These are phyloP conservation scores for Cremastinae sp. DNA, from an alignment of 2,888 invertebrate species.

Conservation along the genomic window DNA sequence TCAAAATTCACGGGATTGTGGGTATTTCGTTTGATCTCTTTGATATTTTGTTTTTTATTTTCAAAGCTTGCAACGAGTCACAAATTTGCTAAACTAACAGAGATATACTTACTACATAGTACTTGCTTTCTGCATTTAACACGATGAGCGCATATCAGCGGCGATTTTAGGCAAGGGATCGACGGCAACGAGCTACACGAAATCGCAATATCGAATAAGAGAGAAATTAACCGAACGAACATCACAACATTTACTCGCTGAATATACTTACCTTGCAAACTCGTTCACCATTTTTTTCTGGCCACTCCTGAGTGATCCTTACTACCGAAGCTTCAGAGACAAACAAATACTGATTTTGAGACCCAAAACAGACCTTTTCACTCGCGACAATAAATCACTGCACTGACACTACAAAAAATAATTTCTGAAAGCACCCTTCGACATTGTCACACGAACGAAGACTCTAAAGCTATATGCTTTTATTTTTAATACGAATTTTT, in stretches of 20 bases:
- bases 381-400: constrained; percentile 23
- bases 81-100: constrained; percentile 60
- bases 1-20: background rate
- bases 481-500: constrained; percentile 18
- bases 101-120: constrained; percentile 63
- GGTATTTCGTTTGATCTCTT: constrained; percentile 18
- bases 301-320: constrained; percentile 9
- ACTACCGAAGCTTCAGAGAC: constrained; percentile 3
- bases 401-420: constrained; percentile 33
- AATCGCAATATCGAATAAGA: no score
- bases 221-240: constrained; percentile 37
- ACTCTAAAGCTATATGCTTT: constrained; percentile 41
- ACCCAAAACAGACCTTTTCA: constrained; percentile 20
- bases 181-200: constrained; percentile 5
- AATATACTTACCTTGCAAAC: constrained; percentile 32
- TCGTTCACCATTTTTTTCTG: constrained; percentile 12
- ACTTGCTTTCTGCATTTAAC: constrained; percentile 73
- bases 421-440: background rate
- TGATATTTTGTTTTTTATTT: constrained; percentile 13
- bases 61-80: background rate
- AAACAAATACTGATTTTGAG: background rate
- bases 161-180: constrained; percentile 11
- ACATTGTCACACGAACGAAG: constrained; percentile 54
- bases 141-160: constrained; percentile 50
- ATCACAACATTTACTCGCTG: constrained; percentile 36